Evolutionary conservation across 2,888 invertebrate genomes (phyloP).

Genomic region (Agriopis marginaria): DNA sequence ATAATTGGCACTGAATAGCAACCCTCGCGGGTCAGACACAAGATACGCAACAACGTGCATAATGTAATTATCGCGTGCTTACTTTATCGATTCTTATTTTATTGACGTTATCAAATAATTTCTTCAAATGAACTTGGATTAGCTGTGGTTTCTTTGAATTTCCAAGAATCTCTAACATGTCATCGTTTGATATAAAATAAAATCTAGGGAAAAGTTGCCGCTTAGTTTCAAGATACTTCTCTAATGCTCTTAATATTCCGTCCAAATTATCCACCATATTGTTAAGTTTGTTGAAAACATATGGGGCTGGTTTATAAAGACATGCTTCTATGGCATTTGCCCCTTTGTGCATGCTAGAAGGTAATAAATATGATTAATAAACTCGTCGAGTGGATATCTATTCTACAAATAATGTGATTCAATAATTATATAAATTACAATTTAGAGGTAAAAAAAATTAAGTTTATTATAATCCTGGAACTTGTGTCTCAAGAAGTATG

Average conservation of each 20-base stretch:
- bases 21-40: too few species aligned
- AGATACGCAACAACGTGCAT: too few species aligned
- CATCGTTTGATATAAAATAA: conserved; percentile 88
- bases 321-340: conserved; percentile 88
- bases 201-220: conserved; percentile 94
- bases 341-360: conserved; percentile 79
- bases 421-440: too few species aligned
- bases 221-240: conserved; percentile 95
- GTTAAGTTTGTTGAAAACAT: conserved; percentile 89
- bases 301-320: conserved; percentile 86
- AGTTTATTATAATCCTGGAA: not conserved
- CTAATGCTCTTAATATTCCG: conserved; percentile 92
- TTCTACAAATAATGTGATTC: too few species aligned
- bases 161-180: conserved; percentile 93
- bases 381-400: not conserved
- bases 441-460: too few species aligned
- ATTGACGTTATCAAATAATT: conserved; percentile 94
- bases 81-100: conserved; percentile 90
- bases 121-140: conserved; percentile 94
- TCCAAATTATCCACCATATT: conserved; percentile 92
- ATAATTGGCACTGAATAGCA: too few species aligned
- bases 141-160: conserved; percentile 94
- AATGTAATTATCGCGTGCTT: conserved; percentile 45
- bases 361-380: not conserved
- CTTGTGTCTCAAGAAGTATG: too few species aligned